Evolutionary conservation across 1,140 invertebrate genomes (phyloP), one percentile per base, ranked within the genome.

Genomic region (Pollicipes pollicipes): DNA sequence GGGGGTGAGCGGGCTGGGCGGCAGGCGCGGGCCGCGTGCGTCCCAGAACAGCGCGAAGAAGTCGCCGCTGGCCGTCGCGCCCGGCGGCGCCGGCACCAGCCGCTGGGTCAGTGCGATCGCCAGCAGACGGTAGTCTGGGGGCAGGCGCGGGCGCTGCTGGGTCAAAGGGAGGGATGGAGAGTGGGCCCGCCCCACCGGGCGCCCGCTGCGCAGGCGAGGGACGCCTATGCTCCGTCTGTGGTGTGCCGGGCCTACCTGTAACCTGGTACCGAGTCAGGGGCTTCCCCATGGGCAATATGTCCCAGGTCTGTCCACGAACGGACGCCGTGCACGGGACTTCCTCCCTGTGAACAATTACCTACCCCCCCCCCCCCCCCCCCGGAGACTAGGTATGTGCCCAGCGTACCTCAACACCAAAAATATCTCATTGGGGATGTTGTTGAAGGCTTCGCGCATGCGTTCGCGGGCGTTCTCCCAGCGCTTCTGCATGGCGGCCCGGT

Each of bases 401-500:
- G 24, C 69, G 66, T 74, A 75, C 74, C 74, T 74, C 64, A 75
- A 35, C 3, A 75, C 73, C 28, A 75, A 35, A 58, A 75, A 69
- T 21, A 75, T 58, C 58, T 75, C 71, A 24, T 66, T 72, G 66
- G 74, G 74, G 4, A 75, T 71, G 69, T 74, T 69, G 37, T 71
- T 29, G 66, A 75, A 75, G 8, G 74, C 70, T n/a, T 68, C 71
- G 30, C 64, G 64, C 64, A 75, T 69, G 64, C 71, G 73, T 70
- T 74, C 73, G 32, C 73, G 30, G 17, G 73, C 72, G 29, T 76
- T 76, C 28, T 78, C 74, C 35, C 82, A 77, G 64, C 79, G 74
- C 58, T 78, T 76, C 68, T 76, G 71, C 70, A 82, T 74, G 58
- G 75, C 73, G 30, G 78, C 75, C 67, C 75, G 75, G 69, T 80